These are phyloP conservation scores for Cryptoprocta ferox DNA, from an alignment of 2,797 vertebrate genomes.

Conservation along the genomic window DNA sequence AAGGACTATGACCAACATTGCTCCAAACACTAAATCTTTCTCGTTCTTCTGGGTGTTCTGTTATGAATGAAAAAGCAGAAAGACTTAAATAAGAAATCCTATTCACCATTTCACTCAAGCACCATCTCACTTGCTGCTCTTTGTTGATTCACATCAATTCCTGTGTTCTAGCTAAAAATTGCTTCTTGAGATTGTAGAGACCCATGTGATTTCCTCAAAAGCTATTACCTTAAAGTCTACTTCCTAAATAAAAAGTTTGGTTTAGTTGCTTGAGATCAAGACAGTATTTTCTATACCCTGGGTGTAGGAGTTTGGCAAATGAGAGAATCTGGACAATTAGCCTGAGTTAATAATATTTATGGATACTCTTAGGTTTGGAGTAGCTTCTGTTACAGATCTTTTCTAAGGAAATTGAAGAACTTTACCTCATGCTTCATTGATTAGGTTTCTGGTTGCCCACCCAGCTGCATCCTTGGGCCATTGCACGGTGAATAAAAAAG, in stretches of 20 bases:
- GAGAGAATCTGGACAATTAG: neutral
- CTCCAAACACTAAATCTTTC: neutral
- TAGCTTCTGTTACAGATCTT: neutral
- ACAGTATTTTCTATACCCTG: neutral
- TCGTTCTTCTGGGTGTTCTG: neutral
- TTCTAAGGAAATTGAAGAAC: neutral
- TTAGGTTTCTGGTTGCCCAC: neutral
- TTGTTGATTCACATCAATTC: neutral
- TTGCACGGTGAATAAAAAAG: neutral
- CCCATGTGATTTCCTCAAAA: constrained; percentile 8
- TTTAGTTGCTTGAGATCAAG: neutral
- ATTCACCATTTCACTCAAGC: neutral
- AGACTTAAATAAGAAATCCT: constrained; percentile 20
- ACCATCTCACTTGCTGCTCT: neutral
- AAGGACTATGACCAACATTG: neutral
- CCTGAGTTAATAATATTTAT: neutral
- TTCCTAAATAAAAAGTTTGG: neutral
- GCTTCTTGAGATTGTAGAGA: neutral
- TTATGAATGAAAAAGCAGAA: neutral
- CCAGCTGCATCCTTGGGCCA: neutral
- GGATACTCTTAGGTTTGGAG: neutral
- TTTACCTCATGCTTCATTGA: neutral
- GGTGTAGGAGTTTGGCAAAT: neutral
- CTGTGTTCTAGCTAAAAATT: neutral
- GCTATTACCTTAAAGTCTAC: neutral